Evolutionary conservation across 2,797 vertebrate genomes (phyloP).

Genomic region (Pseudopleuronectes americanus): DNA sequence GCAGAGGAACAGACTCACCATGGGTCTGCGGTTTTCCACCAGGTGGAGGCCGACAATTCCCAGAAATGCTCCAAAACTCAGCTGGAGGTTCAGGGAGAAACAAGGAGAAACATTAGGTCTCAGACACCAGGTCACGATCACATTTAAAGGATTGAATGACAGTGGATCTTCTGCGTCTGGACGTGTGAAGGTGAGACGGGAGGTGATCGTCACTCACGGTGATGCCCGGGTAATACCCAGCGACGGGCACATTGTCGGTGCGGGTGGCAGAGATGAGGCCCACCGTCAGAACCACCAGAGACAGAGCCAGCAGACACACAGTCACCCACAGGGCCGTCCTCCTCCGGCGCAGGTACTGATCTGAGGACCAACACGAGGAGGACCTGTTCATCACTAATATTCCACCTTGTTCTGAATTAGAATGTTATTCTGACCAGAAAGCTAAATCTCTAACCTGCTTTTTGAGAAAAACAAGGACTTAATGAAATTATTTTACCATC

Average conservation of each 20-base stretch:
- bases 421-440: no score
- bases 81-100: conserved; percentile 74
- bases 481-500: no score
- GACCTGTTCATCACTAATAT: not conserved
- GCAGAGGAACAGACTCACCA: conserved; percentile 84
- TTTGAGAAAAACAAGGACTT: no score
- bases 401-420: not conserved
- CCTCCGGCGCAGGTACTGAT: conserved; percentile 86
- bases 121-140: not conserved
- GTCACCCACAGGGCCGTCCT: conserved; percentile 89
- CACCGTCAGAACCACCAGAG: conserved; percentile 87
- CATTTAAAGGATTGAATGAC: no score
- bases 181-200: not conserved
- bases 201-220: conserved; percentile 85
- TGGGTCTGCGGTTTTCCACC: conserved; percentile 93
- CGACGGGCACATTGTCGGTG: conserved; percentile 91
- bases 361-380: conserved; percentile 63
- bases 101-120: not conserved
- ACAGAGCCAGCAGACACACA: conserved; percentile 84
- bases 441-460: no score
- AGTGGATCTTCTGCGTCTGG: no score
- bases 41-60: conserved; percentile 92
- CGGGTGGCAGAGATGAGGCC: conserved; percentile 91
- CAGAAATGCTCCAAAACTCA: conserved; percentile 95
- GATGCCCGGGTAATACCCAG: conserved; percentile 94